Conservation (phyloP, 2,797 vertebrate species). For the Trachops cirrhosus region DNA sequence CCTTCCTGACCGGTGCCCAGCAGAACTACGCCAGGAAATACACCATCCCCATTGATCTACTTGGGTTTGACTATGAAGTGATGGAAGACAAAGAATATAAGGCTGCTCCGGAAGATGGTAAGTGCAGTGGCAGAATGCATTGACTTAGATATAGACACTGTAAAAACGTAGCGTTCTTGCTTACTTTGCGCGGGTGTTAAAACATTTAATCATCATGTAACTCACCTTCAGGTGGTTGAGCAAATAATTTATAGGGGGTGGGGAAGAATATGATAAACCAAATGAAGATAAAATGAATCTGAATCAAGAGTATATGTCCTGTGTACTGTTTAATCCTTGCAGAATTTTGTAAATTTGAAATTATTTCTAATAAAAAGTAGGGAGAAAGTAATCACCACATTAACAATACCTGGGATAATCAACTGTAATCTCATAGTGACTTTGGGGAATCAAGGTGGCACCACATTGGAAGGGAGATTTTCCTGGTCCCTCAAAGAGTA, state of each 20-base stretch:
- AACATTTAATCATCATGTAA: neutral
- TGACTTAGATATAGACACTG: neutral
- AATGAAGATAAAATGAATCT: neutral
- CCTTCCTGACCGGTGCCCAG: conserved; percentile 92
- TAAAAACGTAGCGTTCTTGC: neutral
- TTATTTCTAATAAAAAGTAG: neutral
- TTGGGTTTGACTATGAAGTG: conserved; percentile 92
- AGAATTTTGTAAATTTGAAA: neutral
- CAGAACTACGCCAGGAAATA: conserved; percentile 93
- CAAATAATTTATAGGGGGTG: neutral
- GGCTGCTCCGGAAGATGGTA: conserved; percentile 88
- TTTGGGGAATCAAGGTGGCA: neutral
- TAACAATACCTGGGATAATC: neutral
- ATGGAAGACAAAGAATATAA: conserved; percentile 88
- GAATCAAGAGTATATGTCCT: neutral
- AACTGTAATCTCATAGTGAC: neutral
- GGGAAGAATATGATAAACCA: neutral
- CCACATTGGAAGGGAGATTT: neutral
- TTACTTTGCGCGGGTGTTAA: neutral
- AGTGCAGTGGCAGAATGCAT: conserved; percentile 35
- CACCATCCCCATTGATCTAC: conserved; percentile 90
- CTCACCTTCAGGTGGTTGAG: neutral
- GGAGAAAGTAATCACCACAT: neutral
- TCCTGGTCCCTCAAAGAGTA: neutral
- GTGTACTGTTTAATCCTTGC: neutral